Evolutionary conservation across 2,888 invertebrate species (phyloP), one percentile per base, ranked within the genome.

Genomic region (Cepaea hortensis): DNA sequence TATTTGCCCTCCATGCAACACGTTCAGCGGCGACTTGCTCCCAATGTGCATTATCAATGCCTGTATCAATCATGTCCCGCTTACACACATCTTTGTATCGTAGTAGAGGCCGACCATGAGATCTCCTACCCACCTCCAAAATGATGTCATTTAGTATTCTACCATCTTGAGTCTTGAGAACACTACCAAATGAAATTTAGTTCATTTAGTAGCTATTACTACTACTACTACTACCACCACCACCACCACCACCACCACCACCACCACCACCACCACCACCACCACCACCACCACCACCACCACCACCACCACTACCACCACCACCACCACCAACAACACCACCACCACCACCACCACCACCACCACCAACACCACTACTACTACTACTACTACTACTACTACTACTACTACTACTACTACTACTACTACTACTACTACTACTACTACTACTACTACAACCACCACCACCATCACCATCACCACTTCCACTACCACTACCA

Each of bases 181-280:
- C n/a, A 73, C 75, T 73, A 73, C 75, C n/a, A 20, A 13, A 18
- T 18, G 18, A 18, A 1, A 13, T 73, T 1, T n/a, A 18, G n/a
- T 20, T 73, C 11, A 13, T 73, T 18, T n/a, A 18, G 46, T n/a
- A 18, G n/a, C 75, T 73, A 73, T 3, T 3, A 73, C 75, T 3
- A 73, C 75, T 3, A 73, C 75, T 3, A 73, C 75, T 3, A 73
- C 75, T 3, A 20, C 75, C n/a, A 73, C 75, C n/a, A 73, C 75
- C n/a, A 73, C 75, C n/a, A 73, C 75, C n/a, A 73, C 75, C n/a
- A 73, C 75, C n/a, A 73, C n/a, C 75, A 73, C 75, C n/a, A 73
- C 75, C n/a, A 73, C 75, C n/a, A 73, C 75, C n/a, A 20, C 75
- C n/a, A 73, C 75, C n/a, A 73, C 75, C n/a, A 73, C 75, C n/a